phyloP scores from a whole-genome alignment of 1,140 invertebrate species.

The Drosophila triauraria region DNA sequence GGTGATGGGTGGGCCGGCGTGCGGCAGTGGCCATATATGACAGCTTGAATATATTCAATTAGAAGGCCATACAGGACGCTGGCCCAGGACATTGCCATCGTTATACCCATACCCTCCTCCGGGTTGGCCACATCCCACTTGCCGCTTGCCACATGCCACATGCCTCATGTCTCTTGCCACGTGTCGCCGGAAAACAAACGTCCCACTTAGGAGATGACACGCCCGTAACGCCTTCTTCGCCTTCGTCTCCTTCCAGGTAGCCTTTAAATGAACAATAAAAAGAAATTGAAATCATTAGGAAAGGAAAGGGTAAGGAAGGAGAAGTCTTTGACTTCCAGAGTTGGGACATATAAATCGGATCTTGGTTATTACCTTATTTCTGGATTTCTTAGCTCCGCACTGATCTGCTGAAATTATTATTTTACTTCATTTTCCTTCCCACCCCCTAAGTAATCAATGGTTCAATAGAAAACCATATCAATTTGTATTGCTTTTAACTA shows the following conservation, averaged over 20 bases:
- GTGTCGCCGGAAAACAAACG: conserved; percentile 38
- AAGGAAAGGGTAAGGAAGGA: background rate
- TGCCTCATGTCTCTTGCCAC: conserved; percentile 19
- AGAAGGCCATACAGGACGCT: conserved; percentile 32
- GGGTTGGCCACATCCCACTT: background rate
- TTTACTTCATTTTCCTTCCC: no score
- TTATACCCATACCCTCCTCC: conserved; percentile 3
- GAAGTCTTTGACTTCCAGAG: background rate
- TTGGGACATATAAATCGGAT: background rate
- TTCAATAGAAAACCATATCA: no score
- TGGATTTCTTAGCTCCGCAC: background rate
- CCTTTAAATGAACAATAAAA: conserved; percentile 67
- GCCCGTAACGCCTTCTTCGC: conserved; percentile 3
- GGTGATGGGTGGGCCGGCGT: background rate
- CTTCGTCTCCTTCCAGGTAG: conserved; percentile 31
- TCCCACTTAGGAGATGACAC: conserved; percentile 11
- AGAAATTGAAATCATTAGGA: background rate
- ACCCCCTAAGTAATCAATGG: no score
- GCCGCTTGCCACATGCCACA: conserved; percentile 6
- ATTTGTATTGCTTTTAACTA: no score
- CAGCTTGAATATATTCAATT: conserved; percentile 67
- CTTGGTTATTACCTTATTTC: background rate
- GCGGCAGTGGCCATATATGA: background rate
- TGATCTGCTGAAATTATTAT: no score
- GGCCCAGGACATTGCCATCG: background rate